phyloP scores from a whole-genome alignment of 2,888 invertebrate species.

The Agrochola lychnidis region DNA sequence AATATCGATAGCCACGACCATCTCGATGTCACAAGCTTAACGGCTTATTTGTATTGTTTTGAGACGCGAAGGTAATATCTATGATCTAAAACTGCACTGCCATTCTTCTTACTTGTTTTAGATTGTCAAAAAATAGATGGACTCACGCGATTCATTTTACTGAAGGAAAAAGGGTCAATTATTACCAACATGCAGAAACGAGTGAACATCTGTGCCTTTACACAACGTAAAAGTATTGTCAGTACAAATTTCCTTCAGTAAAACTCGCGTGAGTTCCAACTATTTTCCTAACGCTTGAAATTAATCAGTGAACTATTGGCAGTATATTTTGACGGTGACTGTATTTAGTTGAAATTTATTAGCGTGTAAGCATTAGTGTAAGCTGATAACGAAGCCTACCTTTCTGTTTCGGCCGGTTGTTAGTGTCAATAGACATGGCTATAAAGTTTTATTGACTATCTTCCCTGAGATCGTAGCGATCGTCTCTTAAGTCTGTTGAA shows the following conservation, averaged over 20 bases:
- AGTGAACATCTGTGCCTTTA: slow-evolving; percentile 37
- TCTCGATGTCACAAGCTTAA: slow-evolving; percentile 45
- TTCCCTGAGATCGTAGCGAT: slow-evolving; percentile 53
- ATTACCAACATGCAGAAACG: slow-evolving; percentile 9
- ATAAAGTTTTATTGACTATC: slow-evolving; percentile 66
- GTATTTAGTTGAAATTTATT: slow-evolving; percentile 86
- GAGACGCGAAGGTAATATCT: slow-evolving; percentile 45
- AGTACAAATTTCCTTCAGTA: slow-evolving; percentile 14
- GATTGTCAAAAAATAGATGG: slow-evolving; percentile 24
- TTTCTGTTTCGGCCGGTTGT: slow-evolving; percentile 70
- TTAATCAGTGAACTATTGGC: slow-evolving; percentile 46
- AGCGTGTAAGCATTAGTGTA: slow-evolving; percentile 80
- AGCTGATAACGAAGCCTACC: slow-evolving; percentile 78
- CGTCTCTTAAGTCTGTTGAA: slow-evolving; percentile 66
- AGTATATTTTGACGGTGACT: slow-evolving; percentile 63
- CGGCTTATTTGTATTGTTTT: slow-evolving; percentile 36
- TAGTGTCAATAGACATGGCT: slow-evolving; percentile 72
- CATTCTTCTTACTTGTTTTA: slow-evolving; percentile 47
- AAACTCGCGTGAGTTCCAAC: slow-evolving; percentile 1
- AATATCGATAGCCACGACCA: slow-evolving; percentile 30
- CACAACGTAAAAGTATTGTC: background rate
- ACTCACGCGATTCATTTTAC: slow-evolving; percentile 1
- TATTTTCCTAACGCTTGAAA: slow-evolving; percentile 49
- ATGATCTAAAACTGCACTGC: slow-evolving; percentile 53
- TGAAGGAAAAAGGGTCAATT: slow-evolving; percentile 46